Evolutionary conservation across 2,113 vertebrate species (phyloP), one percentile per base, ranked within the genome.

Genomic region (Hydrochoerus hydrochaeris): DNA sequence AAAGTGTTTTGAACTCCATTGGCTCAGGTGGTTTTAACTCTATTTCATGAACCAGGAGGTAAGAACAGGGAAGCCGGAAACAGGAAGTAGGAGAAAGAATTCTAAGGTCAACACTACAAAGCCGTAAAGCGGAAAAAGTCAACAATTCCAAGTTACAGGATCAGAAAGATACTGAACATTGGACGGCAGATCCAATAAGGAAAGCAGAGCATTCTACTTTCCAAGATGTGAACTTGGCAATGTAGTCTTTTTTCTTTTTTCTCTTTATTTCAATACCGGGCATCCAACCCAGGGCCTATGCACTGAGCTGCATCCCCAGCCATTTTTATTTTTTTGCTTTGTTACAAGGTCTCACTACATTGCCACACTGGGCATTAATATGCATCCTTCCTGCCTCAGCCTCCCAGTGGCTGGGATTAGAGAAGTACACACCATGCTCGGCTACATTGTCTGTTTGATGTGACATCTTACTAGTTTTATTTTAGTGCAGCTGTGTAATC

Each of bases 111-210:
- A 80, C 11, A 80, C 19, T 71, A 20, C 28, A 73, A 95, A 92
- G 60, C 57, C 80, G 81, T 92, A 92, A 94, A 90, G 88, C 63
- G 28, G 46, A 83, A 96, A 88, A 95, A 78, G 82, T 95, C 93
- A 96, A 52, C 38, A 86, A 32, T 91, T 49, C 13, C 20, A 5
- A 81, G 28, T 71, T 81, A 82, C 13, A 81, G 57, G 77, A 91
- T 77, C 38, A 95, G 83, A 67, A 73, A 91, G 26, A 44, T 44
- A 52, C 11, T 46, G 67, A n/a, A 69, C 19, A 20, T 38, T 93
- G 57, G 69, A 88, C 57, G 78, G 65, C 78, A 38, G 35, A 62
- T 17, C 20, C 58, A 60, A 52, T 19, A 82, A 46, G 52, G 62
- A 84, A 30, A 82, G 6, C 20, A 35, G 69, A 90, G 54, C 75